Evolutionary conservation across 2,888 invertebrate genomes (phyloP).

Genomic region (Nudaria mundana): DNA sequence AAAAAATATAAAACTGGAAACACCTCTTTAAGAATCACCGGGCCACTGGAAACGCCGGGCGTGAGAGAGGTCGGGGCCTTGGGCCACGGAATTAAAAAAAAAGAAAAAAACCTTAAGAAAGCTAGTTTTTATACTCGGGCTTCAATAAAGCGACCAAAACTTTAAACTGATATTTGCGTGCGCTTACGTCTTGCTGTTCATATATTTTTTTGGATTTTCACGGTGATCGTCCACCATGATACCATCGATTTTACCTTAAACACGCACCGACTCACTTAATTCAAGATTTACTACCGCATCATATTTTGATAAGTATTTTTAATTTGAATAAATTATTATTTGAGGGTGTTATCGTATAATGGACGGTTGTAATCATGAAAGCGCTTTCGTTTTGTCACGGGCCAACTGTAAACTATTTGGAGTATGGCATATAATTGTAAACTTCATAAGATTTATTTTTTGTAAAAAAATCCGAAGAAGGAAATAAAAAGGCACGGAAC

Average conservation of each 20-base stretch:
- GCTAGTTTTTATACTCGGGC: too few relatives aligned
- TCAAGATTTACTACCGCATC: conserved; percentile 79
- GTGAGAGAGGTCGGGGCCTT: too few relatives aligned
- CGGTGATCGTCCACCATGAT: conserved; percentile 67
- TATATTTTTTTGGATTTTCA: conserved; percentile 68
- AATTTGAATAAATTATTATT: conserved; percentile 82
- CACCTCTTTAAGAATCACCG: too few relatives aligned
- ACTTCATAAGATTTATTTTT: too few relatives aligned
- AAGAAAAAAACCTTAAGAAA: too few relatives aligned
- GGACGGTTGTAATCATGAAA: conserved; percentile 64
- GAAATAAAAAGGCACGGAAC: too few relatives aligned
- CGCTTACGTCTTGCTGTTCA: conserved; percentile 37
- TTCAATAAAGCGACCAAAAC: conserved; percentile 12
- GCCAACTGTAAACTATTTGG: conserved; percentile 13
- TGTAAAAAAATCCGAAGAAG: too few relatives aligned
- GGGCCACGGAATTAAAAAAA: too few relatives aligned
- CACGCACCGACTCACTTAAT: conserved; percentile 78
- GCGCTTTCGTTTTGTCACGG: conserved; percentile 56
- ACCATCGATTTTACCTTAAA: conserved; percentile 58
- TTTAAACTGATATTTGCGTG: conserved; percentile 74
- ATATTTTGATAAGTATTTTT: conserved; percentile 81
- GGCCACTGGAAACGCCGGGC: too few relatives aligned
- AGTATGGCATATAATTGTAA: conserved; percentile 10
- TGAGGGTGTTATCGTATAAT: conserved; percentile 73
- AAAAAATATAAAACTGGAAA: too few relatives aligned